Percentiles rank a stretch among this genome's conserved stretches.
Conservation (phyloP, 2,888 invertebrate genomes). For the Galeopsomyia nigrocyanea region DNA sequence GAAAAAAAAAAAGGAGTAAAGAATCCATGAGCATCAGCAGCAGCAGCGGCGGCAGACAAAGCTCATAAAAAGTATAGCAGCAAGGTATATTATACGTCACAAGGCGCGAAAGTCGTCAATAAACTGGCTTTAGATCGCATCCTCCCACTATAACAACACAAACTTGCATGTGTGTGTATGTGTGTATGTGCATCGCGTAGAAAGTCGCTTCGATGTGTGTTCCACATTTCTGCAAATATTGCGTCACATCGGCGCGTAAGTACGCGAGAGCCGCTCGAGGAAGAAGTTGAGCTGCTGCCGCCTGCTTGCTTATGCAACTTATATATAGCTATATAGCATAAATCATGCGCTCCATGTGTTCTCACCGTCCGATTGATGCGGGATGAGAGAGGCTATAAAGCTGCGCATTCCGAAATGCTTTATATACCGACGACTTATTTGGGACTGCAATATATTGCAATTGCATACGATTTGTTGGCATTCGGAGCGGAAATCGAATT, state of each 20-base stretch:
- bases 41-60: no score
- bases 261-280: conserved; percentile 35
- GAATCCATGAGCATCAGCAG: no score
- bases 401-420: no score
- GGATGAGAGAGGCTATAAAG: neutral
- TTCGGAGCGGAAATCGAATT: no score
- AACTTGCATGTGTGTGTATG: neutral
- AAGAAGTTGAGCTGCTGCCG: conserved; percentile 41
- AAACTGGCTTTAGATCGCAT: neutral
- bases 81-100: no score
- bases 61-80: neutral
- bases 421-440: no score
- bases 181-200: conserved; percentile 43
- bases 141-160: neutral
- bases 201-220: conserved; percentile 56
- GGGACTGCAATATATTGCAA: no score
- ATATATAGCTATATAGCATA: conserved; percentile 30
- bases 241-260: conserved; percentile 50
- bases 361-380: conserved; percentile 12
- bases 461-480: no score
- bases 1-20: no score
- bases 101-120: neutral
- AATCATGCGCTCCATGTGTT: conserved; percentile 3
- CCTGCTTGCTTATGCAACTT: conserved; percentile 50
- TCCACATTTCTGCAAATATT: conserved; percentile 57